Evolutionary conservation across 2,113 vertebrate species (phyloP).

Genomic region (Triplophysa siluroides): DNA sequence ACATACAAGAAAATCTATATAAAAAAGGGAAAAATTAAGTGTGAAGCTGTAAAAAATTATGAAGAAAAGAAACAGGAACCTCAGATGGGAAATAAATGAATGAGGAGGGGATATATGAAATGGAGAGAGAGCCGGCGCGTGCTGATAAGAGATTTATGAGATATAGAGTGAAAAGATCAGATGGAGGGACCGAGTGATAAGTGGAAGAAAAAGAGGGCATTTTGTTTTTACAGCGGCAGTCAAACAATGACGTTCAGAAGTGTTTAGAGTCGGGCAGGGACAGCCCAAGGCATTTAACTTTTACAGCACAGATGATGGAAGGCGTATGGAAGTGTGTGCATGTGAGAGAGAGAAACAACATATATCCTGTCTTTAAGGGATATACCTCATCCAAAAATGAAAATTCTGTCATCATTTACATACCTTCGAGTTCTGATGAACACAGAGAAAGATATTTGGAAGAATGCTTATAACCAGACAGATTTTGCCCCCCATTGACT

Average conservation of each 20-base stretch:
- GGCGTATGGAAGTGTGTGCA: slow-evolving; percentile 22
- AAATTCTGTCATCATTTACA: too few relatives aligned
- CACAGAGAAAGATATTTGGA: too few relatives aligned
- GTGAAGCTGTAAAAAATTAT: neutral
- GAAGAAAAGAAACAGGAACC: neutral
- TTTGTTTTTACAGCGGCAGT: slow-evolving; percentile 56
- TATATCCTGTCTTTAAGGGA: too few relatives aligned
- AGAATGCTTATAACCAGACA: too few relatives aligned
- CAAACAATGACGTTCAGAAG: slow-evolving; percentile 36
- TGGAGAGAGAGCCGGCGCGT: slow-evolving; percentile 9
- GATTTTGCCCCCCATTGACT: too few relatives aligned
- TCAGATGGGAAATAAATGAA: slow-evolving; percentile 33
- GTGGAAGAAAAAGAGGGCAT: slow-evolving; percentile 46
- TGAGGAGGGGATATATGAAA: slow-evolving; percentile 40
- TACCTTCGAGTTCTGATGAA: too few relatives aligned
- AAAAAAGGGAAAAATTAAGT: neutral
- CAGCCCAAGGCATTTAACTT: slow-evolving; percentile 37
- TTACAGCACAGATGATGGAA: slow-evolving; percentile 47
- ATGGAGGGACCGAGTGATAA: slow-evolving; percentile 40
- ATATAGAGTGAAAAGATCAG: slow-evolving; percentile 17
- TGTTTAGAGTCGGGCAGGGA: slow-evolving; percentile 10
- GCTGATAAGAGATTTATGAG: slow-evolving; percentile 36
- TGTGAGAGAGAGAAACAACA: neutral
- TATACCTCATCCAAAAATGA: too few relatives aligned
- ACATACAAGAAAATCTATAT: too few relatives aligned